phyloP scores from a whole-genome alignment of 2,888 invertebrate genomes.

The Acleris laterana region DNA sequence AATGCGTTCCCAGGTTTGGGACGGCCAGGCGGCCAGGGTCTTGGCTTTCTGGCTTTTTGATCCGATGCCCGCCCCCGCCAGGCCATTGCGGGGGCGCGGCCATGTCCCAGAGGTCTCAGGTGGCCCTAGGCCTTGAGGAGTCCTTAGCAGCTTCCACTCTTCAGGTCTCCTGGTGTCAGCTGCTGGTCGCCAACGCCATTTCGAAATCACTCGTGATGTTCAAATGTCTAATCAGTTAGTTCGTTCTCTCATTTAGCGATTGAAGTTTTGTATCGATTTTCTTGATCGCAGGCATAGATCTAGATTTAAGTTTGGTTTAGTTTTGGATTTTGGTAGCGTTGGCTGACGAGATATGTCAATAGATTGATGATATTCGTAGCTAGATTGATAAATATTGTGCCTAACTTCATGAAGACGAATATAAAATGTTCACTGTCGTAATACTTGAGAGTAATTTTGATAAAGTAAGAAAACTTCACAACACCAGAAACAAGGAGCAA shows the following conservation, averaged over 20 bases:
- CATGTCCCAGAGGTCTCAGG: constrained; percentile 69
- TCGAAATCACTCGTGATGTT: constrained; percentile 80
- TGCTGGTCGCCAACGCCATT: constrained; percentile 78
- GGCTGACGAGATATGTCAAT: constrained; percentile 56
- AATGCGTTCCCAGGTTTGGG: constrained; percentile 63
- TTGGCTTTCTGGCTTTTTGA: constrained; percentile 31
- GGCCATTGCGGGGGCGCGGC: constrained; percentile 74
- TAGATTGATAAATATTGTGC: neutral
- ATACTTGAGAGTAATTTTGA: too few relatives aligned
- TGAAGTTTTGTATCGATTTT: constrained; percentile 39
- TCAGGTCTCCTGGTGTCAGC: constrained; percentile 69
- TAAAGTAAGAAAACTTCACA: constrained; percentile 19
- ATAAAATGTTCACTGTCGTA: too few relatives aligned
- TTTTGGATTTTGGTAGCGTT: constrained; percentile 24
- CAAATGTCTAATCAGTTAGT: constrained; percentile 53
- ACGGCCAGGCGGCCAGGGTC: constrained; percentile 29
- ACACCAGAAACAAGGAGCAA: constrained; percentile 30
- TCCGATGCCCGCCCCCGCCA: constrained; percentile 64
- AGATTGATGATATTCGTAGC: constrained; percentile 25
- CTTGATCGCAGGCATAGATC: constrained; percentile 21
- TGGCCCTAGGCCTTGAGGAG: constrained; percentile 56
- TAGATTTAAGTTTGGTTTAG: constrained; percentile 1
- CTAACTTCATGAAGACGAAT: too few relatives aligned
- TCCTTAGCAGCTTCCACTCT: constrained; percentile 81
- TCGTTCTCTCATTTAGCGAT: constrained; percentile 49